Conservation (phyloP, 2,888 invertebrate genomes). For the Xanthorhoe spadicearia region DNA sequence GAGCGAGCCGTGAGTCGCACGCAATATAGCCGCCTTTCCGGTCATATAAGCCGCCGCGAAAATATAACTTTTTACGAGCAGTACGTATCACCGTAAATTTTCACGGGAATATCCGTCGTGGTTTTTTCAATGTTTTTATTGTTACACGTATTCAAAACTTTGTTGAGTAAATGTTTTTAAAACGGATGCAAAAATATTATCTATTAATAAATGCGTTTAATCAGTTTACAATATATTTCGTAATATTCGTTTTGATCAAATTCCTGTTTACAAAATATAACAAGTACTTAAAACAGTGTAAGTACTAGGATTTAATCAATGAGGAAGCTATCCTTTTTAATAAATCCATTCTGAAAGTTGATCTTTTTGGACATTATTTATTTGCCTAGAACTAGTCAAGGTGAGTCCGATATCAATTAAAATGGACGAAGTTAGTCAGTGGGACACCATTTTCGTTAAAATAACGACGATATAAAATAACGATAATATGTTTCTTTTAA, state of each 20-base stretch:
- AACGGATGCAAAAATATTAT: too few species aligned
- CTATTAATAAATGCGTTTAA: too few species aligned
- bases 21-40: constrained; percentile 52
- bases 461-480: not conserved
- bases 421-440: not conserved
- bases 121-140: constrained; percentile 35
- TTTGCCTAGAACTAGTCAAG: not conserved
- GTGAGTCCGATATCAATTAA: not conserved
- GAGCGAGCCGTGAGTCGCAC: constrained; percentile 43
- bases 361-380: not conserved
- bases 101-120: constrained; percentile 41
- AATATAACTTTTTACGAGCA: constrained; percentile 48
- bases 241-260: too few species aligned
- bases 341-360: not conserved
- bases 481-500: not conserved
- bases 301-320: too few species aligned
- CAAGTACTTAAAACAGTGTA: too few species aligned
- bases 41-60: constrained; percentile 50
- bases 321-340: not conserved
- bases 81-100: constrained; percentile 49
- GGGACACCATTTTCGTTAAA: not conserved
- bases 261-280: too few species aligned
- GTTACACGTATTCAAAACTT: constrained; percentile 28
- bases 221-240: too few species aligned
- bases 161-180: not conserved